Evolutionary conservation across 2,113 vertebrate species (phyloP).

Genomic region (Rostratula benghalensis): DNA sequence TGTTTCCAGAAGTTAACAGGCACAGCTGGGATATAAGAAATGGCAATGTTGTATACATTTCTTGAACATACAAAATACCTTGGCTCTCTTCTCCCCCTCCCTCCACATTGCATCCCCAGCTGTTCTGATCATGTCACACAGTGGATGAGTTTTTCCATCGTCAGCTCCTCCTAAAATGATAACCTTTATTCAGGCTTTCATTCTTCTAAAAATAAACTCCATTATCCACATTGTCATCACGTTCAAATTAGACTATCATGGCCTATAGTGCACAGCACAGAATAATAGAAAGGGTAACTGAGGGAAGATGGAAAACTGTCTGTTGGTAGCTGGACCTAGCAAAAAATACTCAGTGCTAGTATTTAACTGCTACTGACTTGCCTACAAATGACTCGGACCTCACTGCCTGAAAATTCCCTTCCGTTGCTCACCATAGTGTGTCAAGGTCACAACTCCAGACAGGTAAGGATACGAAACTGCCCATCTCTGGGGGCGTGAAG

Average conservation of each 20-base stretch:
- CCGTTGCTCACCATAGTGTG: background rate
- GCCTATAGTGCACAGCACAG: background rate
- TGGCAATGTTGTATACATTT: conserved; percentile 45
- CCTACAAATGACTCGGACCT: background rate
- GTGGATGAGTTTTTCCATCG: conserved; percentile 35
- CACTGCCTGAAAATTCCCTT: background rate
- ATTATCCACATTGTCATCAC: conserved; percentile 19
- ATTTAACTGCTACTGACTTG: background rate
- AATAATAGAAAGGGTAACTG: background rate
- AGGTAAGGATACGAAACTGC: background rate
- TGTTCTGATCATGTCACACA: conserved; percentile 51
- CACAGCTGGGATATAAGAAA: conserved; percentile 63
- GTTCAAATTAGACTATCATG: background rate
- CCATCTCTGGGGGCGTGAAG: background rate
- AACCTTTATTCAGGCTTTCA: conserved; percentile 44
- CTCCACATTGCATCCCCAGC: conserved; percentile 44
- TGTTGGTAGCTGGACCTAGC: background rate
- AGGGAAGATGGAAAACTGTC: background rate
- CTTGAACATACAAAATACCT: conserved; percentile 60
- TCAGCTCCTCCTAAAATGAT: conserved; percentile 45
- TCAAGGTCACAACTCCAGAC: background rate
- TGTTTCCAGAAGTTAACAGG: conserved; percentile 63
- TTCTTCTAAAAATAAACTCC: conserved; percentile 20
- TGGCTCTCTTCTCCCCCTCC: conserved; percentile 19
- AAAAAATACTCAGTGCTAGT: background rate